Percentiles rank a stretch among this genome's conserved stretches.
Evolutionary conservation across 2,113 vertebrate species (phyloP).

Genomic region (Lamprotornis superbus): DNA sequence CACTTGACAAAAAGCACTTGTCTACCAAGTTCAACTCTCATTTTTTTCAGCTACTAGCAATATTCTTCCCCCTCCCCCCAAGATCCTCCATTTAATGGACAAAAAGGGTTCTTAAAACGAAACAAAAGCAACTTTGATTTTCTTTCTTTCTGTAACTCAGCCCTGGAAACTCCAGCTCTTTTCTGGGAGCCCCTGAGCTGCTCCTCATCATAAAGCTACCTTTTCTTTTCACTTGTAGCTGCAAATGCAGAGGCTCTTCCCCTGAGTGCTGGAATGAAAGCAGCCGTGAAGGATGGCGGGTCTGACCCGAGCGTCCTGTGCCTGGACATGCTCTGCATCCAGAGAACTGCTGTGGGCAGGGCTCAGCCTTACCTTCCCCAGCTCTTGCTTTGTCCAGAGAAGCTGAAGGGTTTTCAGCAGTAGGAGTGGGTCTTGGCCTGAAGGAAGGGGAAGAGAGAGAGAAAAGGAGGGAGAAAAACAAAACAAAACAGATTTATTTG

Average conservation of each 20-base stretch:
- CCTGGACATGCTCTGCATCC: constrained; percentile 23
- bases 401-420: constrained; percentile 48
- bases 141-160: neutral
- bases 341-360: neutral
- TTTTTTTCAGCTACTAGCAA: neutral
- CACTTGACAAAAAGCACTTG: neutral
- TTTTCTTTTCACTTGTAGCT: constrained; percentile 22
- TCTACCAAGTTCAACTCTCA: neutral
- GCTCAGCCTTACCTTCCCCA: constrained; percentile 64
- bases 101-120: constrained; percentile 1
- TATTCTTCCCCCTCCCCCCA: neutral
- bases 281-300: neutral
- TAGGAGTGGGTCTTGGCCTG: constrained; percentile 37
- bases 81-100: neutral
- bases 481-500: constrained; percentile 60
- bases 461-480: neutral
- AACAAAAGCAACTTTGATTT: constrained; percentile 32
- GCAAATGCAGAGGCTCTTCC: neutral
- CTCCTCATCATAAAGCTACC: constrained; percentile 9
- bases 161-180: constrained; percentile 20
- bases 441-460: neutral
- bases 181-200: neutral
- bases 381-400: constrained; percentile 55
- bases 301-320: neutral
- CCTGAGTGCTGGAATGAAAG: neutral